Percentiles rank a stretch among this genome's conserved stretches.
These are phyloP conservation scores for Leptopilina boulardi DNA, from an alignment of 1,140 invertebrate genomes.

Conservation along the genomic window DNA sequence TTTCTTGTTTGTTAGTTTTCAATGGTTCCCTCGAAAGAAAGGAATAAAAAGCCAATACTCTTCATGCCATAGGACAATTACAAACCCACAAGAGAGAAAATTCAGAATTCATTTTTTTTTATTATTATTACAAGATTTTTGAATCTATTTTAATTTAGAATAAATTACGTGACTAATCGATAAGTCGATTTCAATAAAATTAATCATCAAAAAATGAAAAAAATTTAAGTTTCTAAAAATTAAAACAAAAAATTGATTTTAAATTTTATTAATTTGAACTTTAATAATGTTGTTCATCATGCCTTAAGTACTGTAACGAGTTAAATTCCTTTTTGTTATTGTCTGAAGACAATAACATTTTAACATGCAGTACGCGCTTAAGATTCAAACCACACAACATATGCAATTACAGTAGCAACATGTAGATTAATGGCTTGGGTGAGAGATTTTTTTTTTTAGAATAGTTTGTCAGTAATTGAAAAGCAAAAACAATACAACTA, in stretches of 20 bases:
- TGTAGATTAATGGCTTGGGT: slow-evolving; percentile 36
- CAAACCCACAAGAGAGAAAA: slow-evolving; percentile 13
- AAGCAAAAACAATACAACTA: slow-evolving; percentile 58
- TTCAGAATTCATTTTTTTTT: background rate
- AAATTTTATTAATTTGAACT: background rate
- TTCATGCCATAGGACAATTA: slow-evolving; percentile 18
- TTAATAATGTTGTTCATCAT: slow-evolving; percentile 54
- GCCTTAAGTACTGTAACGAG: slow-evolving; percentile 57
- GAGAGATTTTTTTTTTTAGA: slow-evolving; percentile 40
- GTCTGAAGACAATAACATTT: slow-evolving; percentile 38
- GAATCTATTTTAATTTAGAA: background rate
- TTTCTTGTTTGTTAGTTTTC: background rate
- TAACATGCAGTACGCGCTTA: slow-evolving; percentile 61
- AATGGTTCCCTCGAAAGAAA: background rate
- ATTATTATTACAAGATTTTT: background rate
- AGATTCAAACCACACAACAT: slow-evolving; percentile 62
- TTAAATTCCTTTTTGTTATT: slow-evolving; percentile 52
- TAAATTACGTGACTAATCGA: too few relatives aligned
- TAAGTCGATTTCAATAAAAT: too few relatives aligned
- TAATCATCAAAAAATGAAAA: too few relatives aligned
- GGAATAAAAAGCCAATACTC: background rate
- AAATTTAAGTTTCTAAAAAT: background rate
- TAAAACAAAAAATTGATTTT: background rate
- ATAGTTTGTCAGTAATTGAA: slow-evolving; percentile 22
- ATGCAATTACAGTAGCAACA: slow-evolving; percentile 62